These are phyloP conservation scores for Sialia sialis DNA, from an alignment of 2,113 vertebrate genomes.

Conservation along the genomic window DNA sequence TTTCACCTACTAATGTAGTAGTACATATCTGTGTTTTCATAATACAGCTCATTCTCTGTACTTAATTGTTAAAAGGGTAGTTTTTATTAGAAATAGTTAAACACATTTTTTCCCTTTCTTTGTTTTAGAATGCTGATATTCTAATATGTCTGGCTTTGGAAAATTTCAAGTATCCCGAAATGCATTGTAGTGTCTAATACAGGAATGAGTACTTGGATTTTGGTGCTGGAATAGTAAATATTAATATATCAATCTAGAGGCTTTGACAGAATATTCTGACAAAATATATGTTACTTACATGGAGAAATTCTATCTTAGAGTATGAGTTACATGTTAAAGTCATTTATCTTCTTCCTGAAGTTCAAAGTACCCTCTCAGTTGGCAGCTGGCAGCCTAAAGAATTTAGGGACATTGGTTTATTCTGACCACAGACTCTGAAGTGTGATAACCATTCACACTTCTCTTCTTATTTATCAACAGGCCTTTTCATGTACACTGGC, in stretches of 20 bases:
- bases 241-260: not conserved
- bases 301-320: not conserved
- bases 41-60: not conserved
- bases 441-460: not conserved
- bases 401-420: not conserved
- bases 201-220: not conserved
- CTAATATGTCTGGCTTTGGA: not conserved
- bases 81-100: not conserved
- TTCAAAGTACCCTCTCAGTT: not conserved
- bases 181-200: not conserved
- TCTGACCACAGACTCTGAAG: not conserved
- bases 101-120: not conserved
- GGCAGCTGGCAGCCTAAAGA: not conserved
- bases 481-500: not conserved
- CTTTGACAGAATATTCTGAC: not conserved
- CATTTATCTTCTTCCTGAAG: not conserved
- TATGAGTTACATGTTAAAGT: conserved; percentile 6
- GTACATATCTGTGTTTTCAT: not conserved
- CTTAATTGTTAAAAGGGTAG: not conserved
- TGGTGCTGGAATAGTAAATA: not conserved
- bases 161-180: not conserved
- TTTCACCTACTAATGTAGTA: not conserved
- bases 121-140: not conserved
- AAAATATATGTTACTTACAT: not conserved
- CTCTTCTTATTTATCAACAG: not conserved